Evolutionary conservation across 2,113 vertebrate species (phyloP).

Genomic region (Artemisiospiza belli): DNA sequence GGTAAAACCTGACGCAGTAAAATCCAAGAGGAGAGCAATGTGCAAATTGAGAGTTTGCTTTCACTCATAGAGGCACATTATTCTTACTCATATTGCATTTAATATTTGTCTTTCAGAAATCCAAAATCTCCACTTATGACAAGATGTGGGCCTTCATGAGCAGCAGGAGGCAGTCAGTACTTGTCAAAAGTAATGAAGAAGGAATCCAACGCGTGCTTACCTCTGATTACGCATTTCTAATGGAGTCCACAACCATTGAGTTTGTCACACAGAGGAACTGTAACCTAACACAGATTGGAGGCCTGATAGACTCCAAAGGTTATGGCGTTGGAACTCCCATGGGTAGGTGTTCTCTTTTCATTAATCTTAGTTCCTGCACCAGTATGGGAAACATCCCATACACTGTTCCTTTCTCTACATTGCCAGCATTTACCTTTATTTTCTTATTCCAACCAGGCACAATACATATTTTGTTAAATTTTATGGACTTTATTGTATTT

Average conservation of each 20-base stretch:
- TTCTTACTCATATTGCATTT: not conserved
- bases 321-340: conserved; percentile 97
- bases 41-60: not conserved
- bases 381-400: not conserved
- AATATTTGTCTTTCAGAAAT: conserved; percentile 84
- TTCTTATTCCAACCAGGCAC: not conserved
- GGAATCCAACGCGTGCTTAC: conserved; percentile 96
- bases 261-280: conserved; percentile 96
- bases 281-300: conserved; percentile 97
- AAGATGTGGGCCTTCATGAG: conserved; percentile 99
- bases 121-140: conserved; percentile 98
- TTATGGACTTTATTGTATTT: not conserved
- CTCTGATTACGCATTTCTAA: conserved; percentile 96
- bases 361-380: conserved; percentile 28
- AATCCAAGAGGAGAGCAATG: fast-evolving
- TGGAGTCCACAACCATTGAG: conserved; percentile 98
- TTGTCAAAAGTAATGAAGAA: conserved; percentile 96
- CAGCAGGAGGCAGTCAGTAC: conserved; percentile 93
- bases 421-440: not conserved
- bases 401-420: not conserved
- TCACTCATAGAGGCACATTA: not conserved
- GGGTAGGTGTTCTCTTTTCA: conserved; percentile 82
- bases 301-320: conserved; percentile 96
- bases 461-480: not conserved
- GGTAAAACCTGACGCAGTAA: not conserved